Evolutionary conservation across 2,113 vertebrate species (phyloP).

Genomic region (Scortum barcoo): DNA sequence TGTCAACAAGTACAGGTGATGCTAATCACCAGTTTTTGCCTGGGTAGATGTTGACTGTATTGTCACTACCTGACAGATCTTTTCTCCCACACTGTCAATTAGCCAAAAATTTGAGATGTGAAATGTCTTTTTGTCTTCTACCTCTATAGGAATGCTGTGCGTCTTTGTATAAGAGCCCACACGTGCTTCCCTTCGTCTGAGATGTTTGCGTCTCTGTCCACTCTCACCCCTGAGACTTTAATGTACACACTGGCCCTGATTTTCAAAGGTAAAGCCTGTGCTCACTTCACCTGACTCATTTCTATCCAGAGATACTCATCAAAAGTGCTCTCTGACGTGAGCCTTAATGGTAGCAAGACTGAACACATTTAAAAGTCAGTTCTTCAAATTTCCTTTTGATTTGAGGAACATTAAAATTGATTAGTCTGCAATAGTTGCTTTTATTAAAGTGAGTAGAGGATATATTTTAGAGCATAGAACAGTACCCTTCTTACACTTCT

Average conservation of each 20-base stretch:
- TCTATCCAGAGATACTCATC: neutral
- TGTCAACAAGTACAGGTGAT: conserved; percentile 93
- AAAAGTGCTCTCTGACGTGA: conserved; percentile 3
- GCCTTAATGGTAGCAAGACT: conserved; percentile 22
- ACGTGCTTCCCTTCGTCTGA: conserved; percentile 82
- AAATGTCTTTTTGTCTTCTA: neutral
- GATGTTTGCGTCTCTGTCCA: conserved; percentile 83
- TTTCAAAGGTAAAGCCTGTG: conserved; percentile 88
- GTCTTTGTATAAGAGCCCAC: conserved; percentile 84
- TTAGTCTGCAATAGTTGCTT: neutral
- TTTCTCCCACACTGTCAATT: conserved; percentile 11
- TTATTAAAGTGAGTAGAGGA: neutral
- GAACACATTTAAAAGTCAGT: neutral
- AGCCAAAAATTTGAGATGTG: neutral
- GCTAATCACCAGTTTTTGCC: conserved; percentile 17
- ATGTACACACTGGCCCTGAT: conserved; percentile 86
- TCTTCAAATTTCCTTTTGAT: conserved; percentile 1
- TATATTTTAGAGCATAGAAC: neutral
- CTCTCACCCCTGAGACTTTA: conserved; percentile 72
- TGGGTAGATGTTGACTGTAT: conserved; percentile 2
- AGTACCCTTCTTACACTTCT: too few species aligned
- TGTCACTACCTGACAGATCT: neutral
- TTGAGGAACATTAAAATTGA: neutral
- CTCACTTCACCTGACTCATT: neutral
- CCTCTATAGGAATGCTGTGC: conserved; percentile 87